Base-by-base conservation (phyloP, 2,797 vertebrate genomes). In the Lemur catta region DNA sequence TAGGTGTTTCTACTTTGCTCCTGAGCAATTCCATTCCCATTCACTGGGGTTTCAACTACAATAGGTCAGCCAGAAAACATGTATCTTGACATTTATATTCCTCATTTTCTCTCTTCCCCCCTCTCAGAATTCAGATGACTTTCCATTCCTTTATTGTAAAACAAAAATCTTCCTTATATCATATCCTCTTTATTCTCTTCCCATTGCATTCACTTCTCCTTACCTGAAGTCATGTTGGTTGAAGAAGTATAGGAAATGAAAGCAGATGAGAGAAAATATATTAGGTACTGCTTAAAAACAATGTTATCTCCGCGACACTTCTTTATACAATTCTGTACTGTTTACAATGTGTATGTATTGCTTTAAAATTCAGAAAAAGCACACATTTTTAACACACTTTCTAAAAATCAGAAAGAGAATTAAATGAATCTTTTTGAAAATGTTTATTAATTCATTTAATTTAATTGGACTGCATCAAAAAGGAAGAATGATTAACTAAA, bases 401-500 rank as follows among this genome's bases (percentile, higher is more conserved):
- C 35, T 79, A 46, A 89, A 89, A 90, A 82, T 79, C 55, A 63
- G 61, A 93, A 30, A 86, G 3, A 80, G 7, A 79, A 89, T 81
- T 93, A 30, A 43, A 69, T 91, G 43, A 74, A 41, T 48, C 20
- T 48, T 81, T 61, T 96, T 15, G 8, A 75, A 76, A 87, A 78
- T 85, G 6, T 61, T 88, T 89, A 48, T 91, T 63, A 63, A 92
- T 90, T 69, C 30, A 78, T 55, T 91, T 85, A 61, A 46, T 76
- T 41, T 52, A 81, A 20, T 28, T 93, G 61, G 4, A 59, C 2
- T 48, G 57, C 26, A 55, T 78, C n/a, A 89, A 80, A 82, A 74
- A 75, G 18, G 50, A 93, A 43, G 38, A 82, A 74, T 86, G n/a
- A 57, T 81, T 97, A 48, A 94, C 65, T 20, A 91, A 89, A 96